Base-by-base conservation (phyloP, 92 coral and sea anemone genomes). In the Heliopora coerulea region DNA sequence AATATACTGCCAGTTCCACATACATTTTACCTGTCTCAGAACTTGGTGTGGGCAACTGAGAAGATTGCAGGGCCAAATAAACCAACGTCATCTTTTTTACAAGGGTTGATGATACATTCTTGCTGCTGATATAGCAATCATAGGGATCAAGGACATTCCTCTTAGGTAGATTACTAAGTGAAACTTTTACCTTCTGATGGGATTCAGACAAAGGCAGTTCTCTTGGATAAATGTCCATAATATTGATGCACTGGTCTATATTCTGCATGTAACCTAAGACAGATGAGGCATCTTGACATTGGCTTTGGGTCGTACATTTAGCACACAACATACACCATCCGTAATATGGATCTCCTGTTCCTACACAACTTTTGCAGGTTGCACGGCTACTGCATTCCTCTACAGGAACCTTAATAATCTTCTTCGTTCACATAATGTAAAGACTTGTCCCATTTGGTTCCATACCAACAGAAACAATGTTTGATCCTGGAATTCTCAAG, bases 241-340 rank as follows among this genome's bases (percentile, higher is more conserved):
- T 66, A 66, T 32, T 21, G 48, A 66, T 66, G 32, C 73, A 66
- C 48, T 66, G 50, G 48, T 42, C 44, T 19, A 32, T 18, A 23
- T 66, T 0, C 2, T 54, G 73, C 26, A 66, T 57, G 26, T 66
- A 66, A 27, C 73, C 58, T 20, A 66, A 66, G 15, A n/a, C 35
- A 66, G 56, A 20, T 46, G 56, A 50, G 14, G 30, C 27, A 33
- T 66, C 27, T 21, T 33, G 56, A 24, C 73, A 66, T 13, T 66
- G 24, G 11, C 34, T 54, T 27, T 41, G 29, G 3, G 39, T 66
- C 31, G 39, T 44, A 35, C 73, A 66, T 66, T 3, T 37, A 12
- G 76, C 76, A 19, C 30, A 11, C 9, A 69, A 41, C 19, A 62
- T 69, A 52, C 76, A 69, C 76, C 76, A 69, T 32, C 76, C 76